Conservation (phyloP, 1,140 invertebrate species). For the Acromyrmex echinatior region DNA sequence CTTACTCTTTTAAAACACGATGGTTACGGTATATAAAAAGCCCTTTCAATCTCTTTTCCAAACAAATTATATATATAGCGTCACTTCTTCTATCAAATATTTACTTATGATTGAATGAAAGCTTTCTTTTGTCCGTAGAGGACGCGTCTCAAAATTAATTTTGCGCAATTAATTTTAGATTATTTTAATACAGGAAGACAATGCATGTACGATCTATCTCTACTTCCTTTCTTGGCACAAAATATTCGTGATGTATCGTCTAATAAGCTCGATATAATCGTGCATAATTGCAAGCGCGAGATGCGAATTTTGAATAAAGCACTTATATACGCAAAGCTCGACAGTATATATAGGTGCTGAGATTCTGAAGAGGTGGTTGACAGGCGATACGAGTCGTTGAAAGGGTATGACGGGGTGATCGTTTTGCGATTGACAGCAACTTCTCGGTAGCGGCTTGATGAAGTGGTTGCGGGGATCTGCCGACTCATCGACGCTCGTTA, state of each 20-base stretch:
- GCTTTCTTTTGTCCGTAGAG: background rate
- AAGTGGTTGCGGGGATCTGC: constrained; percentile 49
- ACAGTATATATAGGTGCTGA: background rate
- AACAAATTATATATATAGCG: too few relatives aligned
- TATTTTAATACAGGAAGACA: background rate
- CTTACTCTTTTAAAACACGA: background rate
- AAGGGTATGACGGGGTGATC: constrained; percentile 50
- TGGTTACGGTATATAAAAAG: background rate
- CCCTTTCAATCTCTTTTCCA: background rate
- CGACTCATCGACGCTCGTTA: constrained; percentile 61
- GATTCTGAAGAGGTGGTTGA: constrained; percentile 49
- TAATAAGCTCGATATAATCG: background rate
- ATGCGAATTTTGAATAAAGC: constrained; percentile 18
- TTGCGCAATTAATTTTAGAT: background rate
- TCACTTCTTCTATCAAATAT: background rate
- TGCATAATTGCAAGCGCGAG: background rate
- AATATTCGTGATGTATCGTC: too few relatives aligned
- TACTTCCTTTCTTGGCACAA: background rate
- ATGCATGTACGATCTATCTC: background rate
- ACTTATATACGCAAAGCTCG: background rate
- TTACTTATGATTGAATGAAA: background rate
- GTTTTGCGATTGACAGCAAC: constrained; percentile 59
- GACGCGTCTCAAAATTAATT: background rate
- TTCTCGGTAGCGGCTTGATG: constrained; percentile 46
- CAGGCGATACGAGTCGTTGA: constrained; percentile 49